Evolutionary conservation across 2,888 invertebrate genomes (phyloP), one percentile per base, ranked within the genome.

Genomic region (Lobophora halterata): DNA sequence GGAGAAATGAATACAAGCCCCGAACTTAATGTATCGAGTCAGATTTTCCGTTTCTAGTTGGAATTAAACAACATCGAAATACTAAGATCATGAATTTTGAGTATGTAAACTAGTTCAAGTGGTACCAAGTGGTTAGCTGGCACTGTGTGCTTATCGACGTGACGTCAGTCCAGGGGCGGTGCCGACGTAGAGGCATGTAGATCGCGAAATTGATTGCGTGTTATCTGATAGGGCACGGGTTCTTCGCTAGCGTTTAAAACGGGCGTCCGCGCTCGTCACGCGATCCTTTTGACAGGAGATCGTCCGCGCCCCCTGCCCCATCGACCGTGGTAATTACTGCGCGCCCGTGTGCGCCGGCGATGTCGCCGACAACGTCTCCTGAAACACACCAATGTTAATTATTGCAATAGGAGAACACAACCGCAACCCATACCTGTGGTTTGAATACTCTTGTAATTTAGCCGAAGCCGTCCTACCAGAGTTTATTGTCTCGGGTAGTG

Each of bases 151-250:
- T 75, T 81, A 75, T 79, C 72, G 74, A 73, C 70, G 77, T 83
- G 81, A 82, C 81, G 85, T 85, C 82, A 81, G 76, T 75, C 73
- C 71, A 74, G 63, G 78, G 80, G 79, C 76, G 80, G 80, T 75
- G 82, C 80, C 79, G 78, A 79, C 79, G 72, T 82, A 79, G 78
- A 83, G 65, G 79, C 77, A 79, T 85, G 83, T 83, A 86, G 87
- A 87, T 87, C 79, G 87, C 86, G 78, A 82, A 86, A 81, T 86
- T 82, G 86, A 87, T 87, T 82, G 86, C 85, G 82, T 79, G 83
- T 71, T 85, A 86, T 86, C 86, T 75, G 86, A 83, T 86, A 80
- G 77, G 74, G 83, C 79, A 78, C 79, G 82, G 80, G 79, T 81
- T 85, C 83, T 81, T 83, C 79, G 83, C 79, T 80, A 78, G 79